Evolutionary conservation across 64 coral and sea anemone species (phyloP).

Genomic region (Acropora tenuis): DNA sequence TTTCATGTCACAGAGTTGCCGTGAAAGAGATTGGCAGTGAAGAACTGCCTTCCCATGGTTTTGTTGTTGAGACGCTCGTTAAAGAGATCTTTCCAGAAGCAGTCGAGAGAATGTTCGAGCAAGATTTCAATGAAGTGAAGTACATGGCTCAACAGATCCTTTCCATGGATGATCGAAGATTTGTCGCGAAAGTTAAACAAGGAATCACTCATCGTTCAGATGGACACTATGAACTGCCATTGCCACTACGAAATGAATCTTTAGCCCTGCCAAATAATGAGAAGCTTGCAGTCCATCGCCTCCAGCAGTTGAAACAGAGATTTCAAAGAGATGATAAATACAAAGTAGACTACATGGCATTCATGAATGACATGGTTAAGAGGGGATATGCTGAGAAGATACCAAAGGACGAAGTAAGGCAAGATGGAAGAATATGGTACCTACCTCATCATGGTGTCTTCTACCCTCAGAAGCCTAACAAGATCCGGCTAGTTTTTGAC

Average conservation of each 20-base stretch:
- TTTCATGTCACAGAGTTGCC: conserved; percentile 47
- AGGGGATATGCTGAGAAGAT: conserved; percentile 47
- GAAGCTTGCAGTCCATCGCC: conserved; percentile 7
- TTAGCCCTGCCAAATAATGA: conserved; percentile 11
- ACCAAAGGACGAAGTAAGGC: not conserved
- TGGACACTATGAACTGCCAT: conserved; percentile 35
- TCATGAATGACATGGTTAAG: conserved; percentile 59
- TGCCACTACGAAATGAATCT: conserved; percentile 10
- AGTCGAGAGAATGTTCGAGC: conserved; percentile 62
- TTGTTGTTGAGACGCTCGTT: conserved; percentile 41
- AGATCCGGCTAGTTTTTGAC: conserved; percentile 50
- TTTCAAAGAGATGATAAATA: conserved; percentile 37
- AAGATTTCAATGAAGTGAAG: conserved; percentile 56
- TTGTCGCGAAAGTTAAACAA: not conserved
- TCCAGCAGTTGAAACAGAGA: conserved; percentile 15
- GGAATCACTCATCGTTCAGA: not conserved
- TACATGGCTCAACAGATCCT: conserved; percentile 1
- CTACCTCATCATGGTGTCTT: conserved; percentile 65
- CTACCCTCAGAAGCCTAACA: conserved; percentile 51
- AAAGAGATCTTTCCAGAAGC: conserved; percentile 63
- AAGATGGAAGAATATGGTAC: conserved; percentile 53
- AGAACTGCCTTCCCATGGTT: conserved; percentile 41
- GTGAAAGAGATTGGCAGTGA: conserved; percentile 29
- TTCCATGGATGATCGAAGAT: conserved; percentile 14
- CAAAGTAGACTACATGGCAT: conserved; percentile 37